Evolutionary conservation across 2,797 vertebrate species (phyloP).

Genomic region (Garrulus glandarius): DNA sequence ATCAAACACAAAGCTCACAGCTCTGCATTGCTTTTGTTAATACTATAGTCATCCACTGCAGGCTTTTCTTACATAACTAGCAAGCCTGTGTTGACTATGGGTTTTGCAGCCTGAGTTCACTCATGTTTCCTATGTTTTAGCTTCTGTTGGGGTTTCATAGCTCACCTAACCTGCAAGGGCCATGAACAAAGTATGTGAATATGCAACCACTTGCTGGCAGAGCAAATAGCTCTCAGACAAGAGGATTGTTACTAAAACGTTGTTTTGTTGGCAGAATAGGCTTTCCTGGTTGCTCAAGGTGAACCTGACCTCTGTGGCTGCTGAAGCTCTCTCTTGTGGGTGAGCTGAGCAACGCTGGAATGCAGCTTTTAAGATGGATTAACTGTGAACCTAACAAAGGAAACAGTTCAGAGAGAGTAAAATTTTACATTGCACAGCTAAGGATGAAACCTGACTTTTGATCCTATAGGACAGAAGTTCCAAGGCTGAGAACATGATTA

Average conservation of each 20-base stretch:
- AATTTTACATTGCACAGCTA: not conserved
- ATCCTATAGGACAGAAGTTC: not conserved
- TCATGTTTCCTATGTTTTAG: not conserved
- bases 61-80: not conserved
- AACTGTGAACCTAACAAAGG: not conserved
- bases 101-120: not conserved
- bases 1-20: not conserved
- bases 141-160: not conserved
- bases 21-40: not conserved
- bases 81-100: not conserved
- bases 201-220: not conserved
- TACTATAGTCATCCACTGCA: not conserved
- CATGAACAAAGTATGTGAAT: not conserved
- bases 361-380: not conserved
- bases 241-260: not conserved
- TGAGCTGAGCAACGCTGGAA: not conserved
- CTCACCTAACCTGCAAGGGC: not conserved
- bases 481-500: not conserved
- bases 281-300: slow-evolving; percentile 10
- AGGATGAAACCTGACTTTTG: not conserved
- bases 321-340: not conserved
- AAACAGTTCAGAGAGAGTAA: not conserved
- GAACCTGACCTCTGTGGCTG: not conserved
- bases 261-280: not conserved
- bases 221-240: not conserved